Conservation (phyloP, 2,113 vertebrate genomes). For the Pterophyllum scalare region DNA sequence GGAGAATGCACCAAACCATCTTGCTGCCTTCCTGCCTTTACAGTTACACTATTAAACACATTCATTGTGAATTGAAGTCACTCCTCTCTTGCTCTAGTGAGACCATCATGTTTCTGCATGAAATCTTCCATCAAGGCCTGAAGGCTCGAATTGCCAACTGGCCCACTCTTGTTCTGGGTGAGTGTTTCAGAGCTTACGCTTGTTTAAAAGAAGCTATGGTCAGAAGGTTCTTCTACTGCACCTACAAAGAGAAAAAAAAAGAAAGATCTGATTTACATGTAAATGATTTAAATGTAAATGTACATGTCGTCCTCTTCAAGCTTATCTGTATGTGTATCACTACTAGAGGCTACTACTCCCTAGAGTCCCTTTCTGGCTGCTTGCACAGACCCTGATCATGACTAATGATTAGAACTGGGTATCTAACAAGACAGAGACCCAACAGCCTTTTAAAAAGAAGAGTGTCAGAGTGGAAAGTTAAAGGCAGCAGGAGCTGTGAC, state of each 20-base stretch:
- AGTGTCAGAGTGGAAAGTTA: not conserved
- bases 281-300: not conserved
- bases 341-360: too few species aligned
- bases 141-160: constrained; percentile 96
- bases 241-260: too few species aligned
- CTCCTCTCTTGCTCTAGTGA: constrained; percentile 79
- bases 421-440: not conserved
- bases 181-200: constrained; percentile 54
- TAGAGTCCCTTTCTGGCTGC: not conserved
- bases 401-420: not conserved
- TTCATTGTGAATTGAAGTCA: not conserved
- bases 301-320: not conserved
- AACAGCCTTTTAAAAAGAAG: not conserved
- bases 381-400: not conserved
- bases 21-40: not conserved
- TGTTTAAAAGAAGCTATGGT: not conserved
- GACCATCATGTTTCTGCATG: constrained; percentile 99
- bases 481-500: not conserved
- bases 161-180: constrained; percentile 96
- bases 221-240: not conserved
- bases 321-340: not conserved
- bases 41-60: not conserved
- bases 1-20: not conserved
- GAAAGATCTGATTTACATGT: not conserved
- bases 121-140: constrained; percentile 98